Percentiles rank a stretch among this genome's conserved stretches.
phyloP scores from a whole-genome alignment of 2,113 vertebrate genomes.

The Micronycteris hirsuta region DNA sequence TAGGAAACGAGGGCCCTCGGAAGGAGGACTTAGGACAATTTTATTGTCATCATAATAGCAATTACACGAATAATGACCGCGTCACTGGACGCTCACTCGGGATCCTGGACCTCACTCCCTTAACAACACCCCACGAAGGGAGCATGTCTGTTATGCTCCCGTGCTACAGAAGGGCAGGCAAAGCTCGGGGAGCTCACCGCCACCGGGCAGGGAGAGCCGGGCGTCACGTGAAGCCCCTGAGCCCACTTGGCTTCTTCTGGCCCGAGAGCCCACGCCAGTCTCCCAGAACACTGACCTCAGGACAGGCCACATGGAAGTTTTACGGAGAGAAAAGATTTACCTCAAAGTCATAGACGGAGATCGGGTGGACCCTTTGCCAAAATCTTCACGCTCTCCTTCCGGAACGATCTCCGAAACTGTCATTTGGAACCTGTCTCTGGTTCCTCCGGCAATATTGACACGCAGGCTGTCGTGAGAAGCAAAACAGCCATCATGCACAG shows the following conservation, averaged over 20 bases:
- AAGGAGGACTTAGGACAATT: not conserved
- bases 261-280: not conserved
- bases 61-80: not conserved
- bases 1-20: not conserved
- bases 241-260: no score
- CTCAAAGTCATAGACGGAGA: not conserved
- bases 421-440: conserved; percentile 55
- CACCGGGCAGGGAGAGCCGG: not conserved
- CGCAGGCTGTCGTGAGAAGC: conserved; percentile 51
- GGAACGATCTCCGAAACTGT: conserved; percentile 36
- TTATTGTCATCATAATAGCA: not conserved
- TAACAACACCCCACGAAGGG: not conserved
- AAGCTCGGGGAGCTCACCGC: not conserved
- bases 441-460: conserved; percentile 62
- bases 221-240: not conserved
- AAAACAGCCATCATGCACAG: conserved; percentile 5
- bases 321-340: not conserved
- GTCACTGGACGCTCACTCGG: not conserved
- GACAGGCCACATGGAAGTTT: not conserved
- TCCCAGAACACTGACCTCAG: not conserved
- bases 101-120: not conserved
- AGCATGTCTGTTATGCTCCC: no score
- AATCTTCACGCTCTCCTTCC: not conserved
- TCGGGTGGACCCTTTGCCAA: not conserved
- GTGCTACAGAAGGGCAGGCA: not conserved